Conservation (phyloP, 2,797 vertebrate genomes). For the Vespertilio murinus region DNA sequence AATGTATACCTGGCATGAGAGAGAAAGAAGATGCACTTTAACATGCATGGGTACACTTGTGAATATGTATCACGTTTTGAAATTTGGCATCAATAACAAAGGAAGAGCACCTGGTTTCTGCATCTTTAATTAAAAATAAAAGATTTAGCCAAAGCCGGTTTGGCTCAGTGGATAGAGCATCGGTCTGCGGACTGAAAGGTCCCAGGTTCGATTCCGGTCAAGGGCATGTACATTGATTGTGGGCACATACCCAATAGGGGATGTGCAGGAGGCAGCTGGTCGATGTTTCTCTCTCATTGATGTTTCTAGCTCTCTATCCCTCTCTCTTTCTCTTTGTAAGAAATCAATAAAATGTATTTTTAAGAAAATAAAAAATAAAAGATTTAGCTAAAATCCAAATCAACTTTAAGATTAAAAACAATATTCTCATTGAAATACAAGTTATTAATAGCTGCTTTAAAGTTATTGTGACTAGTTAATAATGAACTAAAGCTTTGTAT, state of each 20-base stretch:
- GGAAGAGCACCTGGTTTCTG: not conserved
- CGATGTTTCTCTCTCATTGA: no score
- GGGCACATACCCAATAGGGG: no score
- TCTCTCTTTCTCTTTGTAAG: no score
- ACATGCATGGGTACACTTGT: fast-evolving
- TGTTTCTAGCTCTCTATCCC: no score
- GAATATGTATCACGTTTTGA: not conserved
- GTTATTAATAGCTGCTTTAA: not conserved
- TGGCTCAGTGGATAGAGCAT: no score
- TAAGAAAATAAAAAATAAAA: not conserved
- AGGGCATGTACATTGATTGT: no score
- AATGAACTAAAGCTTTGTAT: not conserved
- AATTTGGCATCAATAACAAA: not conserved
- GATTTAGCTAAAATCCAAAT: not conserved
- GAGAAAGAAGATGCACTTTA: not conserved
- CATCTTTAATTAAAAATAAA: not conserved
- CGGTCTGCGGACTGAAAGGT: no score
- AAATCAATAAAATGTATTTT: no score
- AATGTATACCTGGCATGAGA: slow-evolving; percentile 80
- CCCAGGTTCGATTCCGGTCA: no score
- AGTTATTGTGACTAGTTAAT: not conserved
- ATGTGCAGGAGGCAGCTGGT: no score
- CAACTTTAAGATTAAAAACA: not conserved
- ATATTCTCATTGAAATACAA: not conserved
- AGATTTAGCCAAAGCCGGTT: no score